Evolutionary conservation across 1,140 invertebrate species (phyloP).

Genomic region (Drosophila trapezifrons): DNA sequence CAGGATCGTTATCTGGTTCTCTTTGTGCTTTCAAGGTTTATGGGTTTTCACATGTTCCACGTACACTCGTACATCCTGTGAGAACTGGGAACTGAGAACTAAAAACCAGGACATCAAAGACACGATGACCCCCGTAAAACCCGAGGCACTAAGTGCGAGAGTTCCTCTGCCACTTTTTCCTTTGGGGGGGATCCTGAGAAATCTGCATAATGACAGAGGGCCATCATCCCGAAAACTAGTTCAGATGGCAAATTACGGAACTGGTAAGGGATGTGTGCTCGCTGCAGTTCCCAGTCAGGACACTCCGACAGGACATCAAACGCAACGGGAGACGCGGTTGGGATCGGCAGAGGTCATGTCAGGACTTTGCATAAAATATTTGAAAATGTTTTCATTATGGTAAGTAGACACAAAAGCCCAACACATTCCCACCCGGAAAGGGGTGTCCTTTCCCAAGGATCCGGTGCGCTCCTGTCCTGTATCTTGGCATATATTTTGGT

Average conservation of each 20-base stretch:
- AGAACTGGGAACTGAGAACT: slow-evolving; percentile 54
- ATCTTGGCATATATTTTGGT: slow-evolving; percentile 71
- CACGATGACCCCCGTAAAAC: slow-evolving; percentile 60
- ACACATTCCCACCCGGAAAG: slow-evolving; percentile 59
- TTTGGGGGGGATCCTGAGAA: slow-evolving; percentile 40
- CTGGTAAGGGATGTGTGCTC: slow-evolving; percentile 63
- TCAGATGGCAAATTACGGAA: slow-evolving; percentile 77
- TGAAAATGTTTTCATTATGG: slow-evolving; percentile 83
- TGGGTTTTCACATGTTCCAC: slow-evolving; percentile 41
- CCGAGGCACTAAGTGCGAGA: slow-evolving; percentile 28
- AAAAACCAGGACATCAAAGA: slow-evolving; percentile 39
- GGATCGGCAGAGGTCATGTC: slow-evolving; percentile 74
- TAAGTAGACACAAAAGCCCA: slow-evolving; percentile 77
- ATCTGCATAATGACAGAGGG: slow-evolving; percentile 74
- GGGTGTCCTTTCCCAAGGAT: slow-evolving; percentile 51
- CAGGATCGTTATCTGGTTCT: slow-evolving; percentile 69
- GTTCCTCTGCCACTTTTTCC: slow-evolving; percentile 15
- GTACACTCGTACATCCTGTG: slow-evolving; percentile 68
- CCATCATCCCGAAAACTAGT: slow-evolving; percentile 63
- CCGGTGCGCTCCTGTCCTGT: slow-evolving; percentile 21
- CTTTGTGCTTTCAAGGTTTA: slow-evolving; percentile 75
- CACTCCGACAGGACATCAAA: slow-evolving; percentile 44
- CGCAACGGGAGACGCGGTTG: slow-evolving; percentile 61
- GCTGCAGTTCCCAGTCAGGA: slow-evolving; percentile 75
- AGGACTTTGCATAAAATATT: slow-evolving; percentile 82